A percentile compares a stretch with the other conserved stretches of the same genome.
Conservation (phyloP, 1,140 invertebrate genomes). For the Thalassaphorura encarpata region DNA sequence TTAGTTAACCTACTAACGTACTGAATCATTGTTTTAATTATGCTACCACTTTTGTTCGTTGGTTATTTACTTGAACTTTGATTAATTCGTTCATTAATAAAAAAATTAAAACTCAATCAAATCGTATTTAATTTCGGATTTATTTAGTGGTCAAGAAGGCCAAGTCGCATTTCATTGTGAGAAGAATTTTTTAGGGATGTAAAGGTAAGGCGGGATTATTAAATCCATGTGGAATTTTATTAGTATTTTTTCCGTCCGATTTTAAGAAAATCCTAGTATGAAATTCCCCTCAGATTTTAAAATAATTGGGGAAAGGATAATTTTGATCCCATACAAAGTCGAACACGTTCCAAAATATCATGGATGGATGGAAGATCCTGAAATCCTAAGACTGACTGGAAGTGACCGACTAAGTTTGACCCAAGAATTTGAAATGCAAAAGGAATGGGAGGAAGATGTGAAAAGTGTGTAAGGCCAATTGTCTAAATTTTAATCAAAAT, state of each 20-base stretch:
- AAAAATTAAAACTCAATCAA: no score
- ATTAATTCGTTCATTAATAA: no score
- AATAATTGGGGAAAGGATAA: conserved; percentile 48
- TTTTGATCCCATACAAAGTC: conserved; percentile 58
- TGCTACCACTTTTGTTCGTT: no score
- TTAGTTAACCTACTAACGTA: no score
- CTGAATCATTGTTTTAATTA: no score
- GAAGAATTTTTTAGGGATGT: no score
- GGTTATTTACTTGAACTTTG: no score
- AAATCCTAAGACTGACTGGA: conserved; percentile 70
- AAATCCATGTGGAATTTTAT: no score
- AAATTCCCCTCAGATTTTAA: conserved; percentile 49
- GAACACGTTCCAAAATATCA: conserved; percentile 74
- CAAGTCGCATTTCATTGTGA: neutral
- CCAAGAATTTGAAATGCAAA: conserved; percentile 86
- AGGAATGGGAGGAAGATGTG: conserved; percentile 69
- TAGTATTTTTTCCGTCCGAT: no score
- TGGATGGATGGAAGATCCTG: conserved; percentile 78
- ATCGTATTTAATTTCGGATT: neutral
- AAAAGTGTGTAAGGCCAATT: conserved; percentile 54
- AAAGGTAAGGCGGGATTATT: no score
- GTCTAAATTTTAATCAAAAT: conserved; percentile 9
- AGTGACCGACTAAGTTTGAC: conserved; percentile 74
- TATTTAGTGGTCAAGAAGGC: neutral
- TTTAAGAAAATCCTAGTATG: conserved; percentile 36